A percentile compares a stretch with the other conserved stretches of the same genome.
Conservation (phyloP, 2,888 invertebrate species). For the Tetanocera ferruginea region DNA sequence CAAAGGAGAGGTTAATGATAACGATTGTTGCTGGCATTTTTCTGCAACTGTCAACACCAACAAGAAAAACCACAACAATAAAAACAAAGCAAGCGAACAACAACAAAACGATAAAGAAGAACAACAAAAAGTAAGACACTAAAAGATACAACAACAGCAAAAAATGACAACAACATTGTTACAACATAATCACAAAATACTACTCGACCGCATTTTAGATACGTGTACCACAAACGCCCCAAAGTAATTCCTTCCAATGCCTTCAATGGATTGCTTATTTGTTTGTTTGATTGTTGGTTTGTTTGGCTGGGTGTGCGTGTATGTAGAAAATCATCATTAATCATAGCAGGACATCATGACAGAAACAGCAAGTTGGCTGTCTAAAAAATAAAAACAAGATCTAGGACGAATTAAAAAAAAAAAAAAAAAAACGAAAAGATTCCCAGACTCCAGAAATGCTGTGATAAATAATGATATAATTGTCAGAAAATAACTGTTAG, state of each 20-base stretch:
- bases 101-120: background rate
- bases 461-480: no score
- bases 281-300: slow-evolving; percentile 22
- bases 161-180: no score
- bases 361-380: slow-evolving; percentile 35
- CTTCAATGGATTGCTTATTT: slow-evolving; percentile 14
- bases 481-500: no score
- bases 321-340: slow-evolving; percentile 40
- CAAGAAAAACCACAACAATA: slow-evolving; percentile 13
- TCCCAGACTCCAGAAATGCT: background rate
- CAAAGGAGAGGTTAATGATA: background rate
- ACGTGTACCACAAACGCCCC: background rate
- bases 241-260: background rate
- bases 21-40: slow-evolving; percentile 15
- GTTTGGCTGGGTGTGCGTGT: background rate
- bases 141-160: slow-evolving; percentile 3
- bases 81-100: background rate
- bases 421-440: slow-evolving; percentile 30
- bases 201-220: background rate
- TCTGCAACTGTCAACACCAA: background rate
- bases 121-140: background rate
- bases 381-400: no score
- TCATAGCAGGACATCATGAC: slow-evolving; percentile 46
- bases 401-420: slow-evolving; percentile 11
- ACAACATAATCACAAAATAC: no score